Percentiles rank a stretch among this genome's conserved stretches.
These are phyloP conservation scores for Capitulum mitella DNA, from an alignment of 2,888 invertebrate species.

Conservation along the genomic window DNA sequence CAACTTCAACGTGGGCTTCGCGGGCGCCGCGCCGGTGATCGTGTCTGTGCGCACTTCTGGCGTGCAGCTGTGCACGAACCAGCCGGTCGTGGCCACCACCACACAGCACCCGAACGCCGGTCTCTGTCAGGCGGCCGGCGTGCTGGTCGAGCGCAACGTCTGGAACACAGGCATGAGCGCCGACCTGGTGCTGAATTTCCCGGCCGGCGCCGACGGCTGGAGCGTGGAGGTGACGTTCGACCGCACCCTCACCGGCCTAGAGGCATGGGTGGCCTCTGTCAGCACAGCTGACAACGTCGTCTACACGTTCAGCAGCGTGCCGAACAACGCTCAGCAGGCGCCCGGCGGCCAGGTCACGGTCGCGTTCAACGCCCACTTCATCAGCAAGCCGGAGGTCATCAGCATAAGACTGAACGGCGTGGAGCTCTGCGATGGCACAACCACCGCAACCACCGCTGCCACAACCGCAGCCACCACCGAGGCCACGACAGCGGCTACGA, in stretches of 20 bases:
- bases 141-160: not conserved
- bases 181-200: not conserved
- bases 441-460: not conserved
- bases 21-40: not conserved
- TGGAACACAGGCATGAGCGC: slow-evolving; percentile 1
- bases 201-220: not conserved
- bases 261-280: slow-evolving; percentile 27
- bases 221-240: not conserved
- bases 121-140: not conserved
- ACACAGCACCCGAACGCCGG: not conserved
- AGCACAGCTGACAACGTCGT: slow-evolving; percentile 25
- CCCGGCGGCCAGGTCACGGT: slow-evolving; percentile 25
- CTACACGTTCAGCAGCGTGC: slow-evolving; percentile 29
- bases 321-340: slow-evolving; percentile 27
- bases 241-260: not conserved
- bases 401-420: not conserved
- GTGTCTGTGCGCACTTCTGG: not conserved
- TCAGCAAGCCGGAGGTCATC: not conserved
- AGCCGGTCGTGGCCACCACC: not conserved
- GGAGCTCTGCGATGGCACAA: not conserved
- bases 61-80: not conserved
- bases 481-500: too few relatives aligned
- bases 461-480: too few relatives aligned
- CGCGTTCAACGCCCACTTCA: slow-evolving; percentile 20
- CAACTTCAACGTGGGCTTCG: slow-evolving; percentile 10